Base-by-base conservation (phyloP, 1,140 invertebrate species). In the Lucilia cuprina region DNA sequence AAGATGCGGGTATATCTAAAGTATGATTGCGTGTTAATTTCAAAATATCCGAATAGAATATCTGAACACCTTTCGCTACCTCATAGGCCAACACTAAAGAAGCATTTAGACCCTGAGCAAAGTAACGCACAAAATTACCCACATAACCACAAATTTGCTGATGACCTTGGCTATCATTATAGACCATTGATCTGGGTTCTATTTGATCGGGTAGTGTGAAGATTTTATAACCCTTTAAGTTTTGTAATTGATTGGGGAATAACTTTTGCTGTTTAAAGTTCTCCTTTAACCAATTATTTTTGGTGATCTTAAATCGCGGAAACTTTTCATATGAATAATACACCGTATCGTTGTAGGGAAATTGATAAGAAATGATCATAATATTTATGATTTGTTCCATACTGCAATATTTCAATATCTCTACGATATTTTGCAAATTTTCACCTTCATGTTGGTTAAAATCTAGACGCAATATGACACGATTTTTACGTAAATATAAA, bases 141-240 rank as follows among this genome's bases (percentile, higher is more conserved):
- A 49, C 12, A 49, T 78, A 78, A 49, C 75, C 75, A 49, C 75
- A n/a, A 19, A 78, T 78, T 49, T 78, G 75, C 34, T 41, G 75
- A 9, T 49, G 17, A 10, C 75, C 75, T 25, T 78, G 17, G 4
- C 17, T n/a, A 49, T 78, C 34, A 9, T 41, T 17, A 49, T 35
- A 78, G 12, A 78, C 34, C 74, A 77, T 25, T 13, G 74, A 77
- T 21, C 74, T 14, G 19, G 74, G 74, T 41, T 77, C 74, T 30
- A 77, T 77, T 41, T 77, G 74, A 41, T 77, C 55, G 14, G 55
- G 55, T n/a, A 60, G n/a, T 1, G 55, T 60, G n/a, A n/a, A 17
- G 2, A 25, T 25, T 70, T 70, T 21, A 21, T 25, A 8, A 21
- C n/a, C 65, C 9, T 70, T 70, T 10, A 70, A 70, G 8, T 70